phyloP scores from a whole-genome alignment of 2,888 invertebrate species.

The Poecilus cupreus region DNA sequence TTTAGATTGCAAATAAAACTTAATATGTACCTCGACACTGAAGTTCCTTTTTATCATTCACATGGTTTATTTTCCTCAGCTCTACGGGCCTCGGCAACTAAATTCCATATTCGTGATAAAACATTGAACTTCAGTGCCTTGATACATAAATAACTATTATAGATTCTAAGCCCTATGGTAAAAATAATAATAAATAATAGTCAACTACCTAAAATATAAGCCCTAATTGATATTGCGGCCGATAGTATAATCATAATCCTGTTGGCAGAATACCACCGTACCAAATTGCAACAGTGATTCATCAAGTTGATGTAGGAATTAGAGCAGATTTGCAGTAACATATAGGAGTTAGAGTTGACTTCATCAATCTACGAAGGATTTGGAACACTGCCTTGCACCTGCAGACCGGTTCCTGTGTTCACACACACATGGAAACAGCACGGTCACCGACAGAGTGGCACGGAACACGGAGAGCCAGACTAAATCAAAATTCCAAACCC shows the following conservation, averaged over 20 bases:
- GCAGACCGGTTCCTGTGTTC: constrained; percentile 36
- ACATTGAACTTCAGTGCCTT: no score
- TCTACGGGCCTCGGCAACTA: no score
- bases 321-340: not conserved
- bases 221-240: no score
- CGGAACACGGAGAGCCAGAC: not conserved
- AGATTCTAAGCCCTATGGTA: no score
- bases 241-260: not conserved
- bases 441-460: not conserved
- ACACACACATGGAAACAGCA: not conserved
- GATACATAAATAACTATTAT: no score
- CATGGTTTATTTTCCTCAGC: no score
- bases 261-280: not conserved
- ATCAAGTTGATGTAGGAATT: not conserved
- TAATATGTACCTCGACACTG: no score
- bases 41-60: no score
- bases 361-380: not conserved
- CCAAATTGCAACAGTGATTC: not conserved
- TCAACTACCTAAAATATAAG: no score
- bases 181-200: no score
- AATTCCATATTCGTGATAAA: no score
- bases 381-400: not conserved
- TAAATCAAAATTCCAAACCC: constrained; percentile 51
- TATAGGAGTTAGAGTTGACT: constrained; percentile 20
- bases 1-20: no score